phyloP scores from a whole-genome alignment of 2,113 vertebrate genomes.

The Mormyrus lacerda region DNA sequence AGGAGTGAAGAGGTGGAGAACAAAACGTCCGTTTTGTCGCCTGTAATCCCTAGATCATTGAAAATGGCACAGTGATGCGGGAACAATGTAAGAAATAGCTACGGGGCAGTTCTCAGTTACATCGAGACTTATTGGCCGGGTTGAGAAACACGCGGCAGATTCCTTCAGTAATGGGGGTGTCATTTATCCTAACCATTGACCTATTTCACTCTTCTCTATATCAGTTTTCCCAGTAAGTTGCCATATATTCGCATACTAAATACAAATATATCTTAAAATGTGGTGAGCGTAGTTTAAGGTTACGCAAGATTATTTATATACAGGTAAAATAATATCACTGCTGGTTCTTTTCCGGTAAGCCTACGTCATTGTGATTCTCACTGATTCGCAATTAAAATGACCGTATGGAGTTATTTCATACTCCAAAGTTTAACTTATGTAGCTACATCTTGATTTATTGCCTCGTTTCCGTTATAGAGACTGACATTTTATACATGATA shows the following conservation, averaged over 20 bases:
- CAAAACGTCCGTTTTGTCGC: not conserved
- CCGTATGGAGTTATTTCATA: not conserved
- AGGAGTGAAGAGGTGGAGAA: slow-evolving; percentile 16
- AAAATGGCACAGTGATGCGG: not conserved
- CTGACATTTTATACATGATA: not conserved
- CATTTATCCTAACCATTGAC: not conserved
- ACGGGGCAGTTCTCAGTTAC: not conserved
- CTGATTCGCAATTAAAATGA: not conserved
- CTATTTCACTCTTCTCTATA: not conserved
- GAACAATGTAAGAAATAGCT: not conserved
- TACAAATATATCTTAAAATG: not conserved
- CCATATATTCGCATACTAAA: not conserved
- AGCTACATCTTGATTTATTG: not conserved
- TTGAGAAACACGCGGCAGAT: not conserved
- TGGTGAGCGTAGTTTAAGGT: not conserved
- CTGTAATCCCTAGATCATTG: not conserved
- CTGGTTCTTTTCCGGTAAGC: not conserved
- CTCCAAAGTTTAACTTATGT: not conserved
- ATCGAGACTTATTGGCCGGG: not conserved
- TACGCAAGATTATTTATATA: not conserved
- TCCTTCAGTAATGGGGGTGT: not conserved
- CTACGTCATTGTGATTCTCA: not conserved
- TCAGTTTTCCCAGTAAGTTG: not conserved
- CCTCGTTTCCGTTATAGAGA: not conserved
- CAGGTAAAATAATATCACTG: not conserved